Conservation (phyloP, 2,888 invertebrate species). For the Diarsia mendica region DNA sequence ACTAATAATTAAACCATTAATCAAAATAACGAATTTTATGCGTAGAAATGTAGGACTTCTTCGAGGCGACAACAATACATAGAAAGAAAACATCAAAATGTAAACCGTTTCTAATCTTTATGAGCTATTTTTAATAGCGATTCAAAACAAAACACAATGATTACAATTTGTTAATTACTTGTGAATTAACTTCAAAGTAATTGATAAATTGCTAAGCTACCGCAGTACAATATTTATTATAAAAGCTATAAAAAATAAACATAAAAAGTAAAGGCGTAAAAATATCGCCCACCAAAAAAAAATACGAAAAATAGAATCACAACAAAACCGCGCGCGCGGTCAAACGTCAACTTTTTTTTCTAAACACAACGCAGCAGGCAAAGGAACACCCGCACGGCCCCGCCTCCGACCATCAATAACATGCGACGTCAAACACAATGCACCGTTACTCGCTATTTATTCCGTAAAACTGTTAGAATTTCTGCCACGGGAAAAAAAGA, state of each 20-base stretch:
- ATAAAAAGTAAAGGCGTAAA: conserved; percentile 2
- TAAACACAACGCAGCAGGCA: conserved; percentile 66
- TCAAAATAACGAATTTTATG: no score
- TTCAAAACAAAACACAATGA: background rate
- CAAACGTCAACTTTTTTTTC: conserved; percentile 69
- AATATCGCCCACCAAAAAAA: conserved; percentile 15
- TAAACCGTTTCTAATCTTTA: background rate
- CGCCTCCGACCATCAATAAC: conserved; percentile 82
- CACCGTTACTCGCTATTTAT: conserved; percentile 68
- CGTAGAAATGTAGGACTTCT: no score
- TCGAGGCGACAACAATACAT: no score
- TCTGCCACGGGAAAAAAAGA: conserved; percentile 31
- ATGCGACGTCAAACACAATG: conserved; percentile 76
- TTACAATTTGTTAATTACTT: background rate
- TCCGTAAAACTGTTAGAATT: conserved; percentile 69
- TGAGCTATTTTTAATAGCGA: background rate
- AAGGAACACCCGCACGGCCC: conserved; percentile 75
- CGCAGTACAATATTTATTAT: background rate
- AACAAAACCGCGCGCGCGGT: conserved; percentile 65
- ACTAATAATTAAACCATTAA: no score
- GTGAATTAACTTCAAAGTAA: background rate
- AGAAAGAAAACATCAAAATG: background rate
- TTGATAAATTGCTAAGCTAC: background rate
- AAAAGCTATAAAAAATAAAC: conserved; percentile 7
- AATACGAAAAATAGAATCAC: conserved; percentile 49